Conservation (phyloP, 2,113 vertebrate species). For the Propithecus coquereli region DNA sequence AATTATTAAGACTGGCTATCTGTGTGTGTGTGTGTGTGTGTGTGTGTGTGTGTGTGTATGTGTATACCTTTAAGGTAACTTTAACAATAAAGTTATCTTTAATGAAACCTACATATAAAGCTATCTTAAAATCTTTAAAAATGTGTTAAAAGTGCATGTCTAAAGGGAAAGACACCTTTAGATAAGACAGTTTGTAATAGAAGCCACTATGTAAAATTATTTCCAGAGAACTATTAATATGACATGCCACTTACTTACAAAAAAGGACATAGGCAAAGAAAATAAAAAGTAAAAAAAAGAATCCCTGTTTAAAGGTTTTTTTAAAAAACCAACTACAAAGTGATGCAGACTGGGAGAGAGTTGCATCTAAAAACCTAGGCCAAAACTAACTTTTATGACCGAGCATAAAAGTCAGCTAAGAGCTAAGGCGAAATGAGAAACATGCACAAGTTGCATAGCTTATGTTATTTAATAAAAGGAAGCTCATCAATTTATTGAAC, state of each 20-base stretch:
- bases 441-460: neutral
- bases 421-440: neutral
- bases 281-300: neutral
- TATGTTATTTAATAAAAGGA: neutral
- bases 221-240: neutral
- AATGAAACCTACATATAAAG: neutral
- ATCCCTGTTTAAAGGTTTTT: neutral
- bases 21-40: neutral
- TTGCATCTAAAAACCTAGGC: neutral
- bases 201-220: conserved; percentile 8
- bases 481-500: neutral
- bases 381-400: neutral
- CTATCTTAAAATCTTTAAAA: neutral
- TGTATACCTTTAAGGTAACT: no score
- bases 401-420: neutral
- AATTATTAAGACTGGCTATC: neutral
- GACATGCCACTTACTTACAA: neutral
- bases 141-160: neutral
- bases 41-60: no score
- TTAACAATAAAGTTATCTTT: neutral
- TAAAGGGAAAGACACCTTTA: neutral
- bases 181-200: neutral
- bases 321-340: neutral
- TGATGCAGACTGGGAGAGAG: neutral
- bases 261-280: neutral